These are phyloP conservation scores for Zaprionus tsacasi DNA, from an alignment of 1,140 invertebrate genomes.

Conservation along the genomic window DNA sequence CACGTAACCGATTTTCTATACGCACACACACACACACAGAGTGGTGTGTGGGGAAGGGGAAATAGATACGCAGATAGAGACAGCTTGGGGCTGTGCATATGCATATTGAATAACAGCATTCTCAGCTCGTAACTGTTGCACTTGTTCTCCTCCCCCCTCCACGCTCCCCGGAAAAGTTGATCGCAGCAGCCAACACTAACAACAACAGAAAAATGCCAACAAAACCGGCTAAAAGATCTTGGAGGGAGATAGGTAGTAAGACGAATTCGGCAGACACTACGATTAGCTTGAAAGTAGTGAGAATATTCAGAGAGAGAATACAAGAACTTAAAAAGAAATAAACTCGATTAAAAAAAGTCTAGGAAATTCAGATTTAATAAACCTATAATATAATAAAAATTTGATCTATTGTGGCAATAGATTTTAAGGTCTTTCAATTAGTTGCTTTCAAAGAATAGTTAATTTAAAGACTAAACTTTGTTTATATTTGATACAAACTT, in stretches of 20 bases:
- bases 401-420: not conserved
- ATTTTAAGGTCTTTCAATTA: not conserved
- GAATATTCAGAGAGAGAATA: too few relatives aligned
- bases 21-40: conserved; percentile 35
- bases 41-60: not conserved
- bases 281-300: too few relatives aligned
- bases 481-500: too few relatives aligned
- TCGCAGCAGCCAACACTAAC: conserved; percentile 14
- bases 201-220: conserved; percentile 13
- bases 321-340: not conserved
- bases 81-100: conserved; percentile 39
- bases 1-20: conserved; percentile 71
- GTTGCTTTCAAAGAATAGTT: too few relatives aligned
- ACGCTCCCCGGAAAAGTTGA: conserved; percentile 63
- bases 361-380: too few relatives aligned
- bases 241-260: too few relatives aligned
- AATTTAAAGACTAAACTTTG: too few relatives aligned
- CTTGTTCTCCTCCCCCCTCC: conserved; percentile 72
- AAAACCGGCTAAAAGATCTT: conserved; percentile 16
- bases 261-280: not conserved
- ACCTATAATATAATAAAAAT: not conserved
- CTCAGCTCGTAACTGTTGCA: conserved; percentile 58
- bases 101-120: conserved; percentile 77
- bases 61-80: conserved; percentile 20
- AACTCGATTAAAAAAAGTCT: not conserved